Evolutionary conservation across 2,797 vertebrate species (phyloP).

Genomic region (Hyperoplus lanceolatus): DNA sequence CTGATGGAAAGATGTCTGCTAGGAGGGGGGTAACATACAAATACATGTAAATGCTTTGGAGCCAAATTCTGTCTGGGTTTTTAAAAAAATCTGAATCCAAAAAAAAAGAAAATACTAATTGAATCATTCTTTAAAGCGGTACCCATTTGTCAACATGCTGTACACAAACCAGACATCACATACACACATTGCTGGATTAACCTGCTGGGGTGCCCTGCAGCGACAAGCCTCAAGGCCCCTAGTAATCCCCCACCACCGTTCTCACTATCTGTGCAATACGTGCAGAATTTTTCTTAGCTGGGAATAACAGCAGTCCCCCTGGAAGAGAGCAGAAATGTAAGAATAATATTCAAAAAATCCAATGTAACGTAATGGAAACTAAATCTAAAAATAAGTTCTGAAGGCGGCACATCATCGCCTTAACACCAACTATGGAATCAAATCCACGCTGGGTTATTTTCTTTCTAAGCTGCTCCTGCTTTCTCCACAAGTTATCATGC

Average conservation of each 20-base stretch:
- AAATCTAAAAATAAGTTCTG: background rate
- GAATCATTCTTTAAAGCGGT: constrained; percentile 20
- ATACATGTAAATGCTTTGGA: constrained; percentile 62
- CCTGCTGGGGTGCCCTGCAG: constrained; percentile 5
- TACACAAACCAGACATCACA: constrained; percentile 32
- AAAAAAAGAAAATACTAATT: constrained; percentile 67
- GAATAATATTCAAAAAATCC: background rate
- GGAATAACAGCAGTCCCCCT: background rate
- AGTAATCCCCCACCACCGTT: constrained; percentile 13
- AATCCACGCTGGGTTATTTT: background rate
- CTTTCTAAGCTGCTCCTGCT: background rate
- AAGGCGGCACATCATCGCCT: background rate
- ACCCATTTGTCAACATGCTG: constrained; percentile 32
- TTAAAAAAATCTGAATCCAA: constrained; percentile 49
- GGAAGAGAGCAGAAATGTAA: background rate
- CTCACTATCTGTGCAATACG: constrained; percentile 7
- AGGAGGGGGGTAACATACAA: constrained; percentile 42
- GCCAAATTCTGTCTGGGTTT: constrained; percentile 34
- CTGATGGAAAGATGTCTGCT: constrained; percentile 41
- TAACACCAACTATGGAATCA: background rate
- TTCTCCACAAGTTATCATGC: too few relatives aligned
- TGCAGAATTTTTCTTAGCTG: background rate
- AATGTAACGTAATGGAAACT: background rate
- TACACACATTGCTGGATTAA: constrained; percentile 35
- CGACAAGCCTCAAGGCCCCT: background rate